Evolutionary conservation across 35 echinoderm and acorn worm species (phyloP), one percentile per base, ranked within the genome.

Genomic region (Nesometra sesokonis): DNA sequence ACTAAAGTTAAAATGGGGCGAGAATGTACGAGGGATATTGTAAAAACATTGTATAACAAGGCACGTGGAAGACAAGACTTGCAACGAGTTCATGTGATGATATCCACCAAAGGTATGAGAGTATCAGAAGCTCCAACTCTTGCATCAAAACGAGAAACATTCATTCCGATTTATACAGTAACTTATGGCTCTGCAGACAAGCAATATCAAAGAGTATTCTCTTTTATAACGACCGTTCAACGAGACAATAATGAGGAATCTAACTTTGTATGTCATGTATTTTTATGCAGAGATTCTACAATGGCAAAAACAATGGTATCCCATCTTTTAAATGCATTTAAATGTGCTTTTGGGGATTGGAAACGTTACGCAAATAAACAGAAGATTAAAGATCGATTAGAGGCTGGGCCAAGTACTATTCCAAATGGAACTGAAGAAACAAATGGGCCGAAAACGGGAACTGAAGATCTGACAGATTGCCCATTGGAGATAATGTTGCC

Each of bases 101-200:
- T 97, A 30, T 88, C 94, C 2, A 90, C 88, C 37, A 78, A 76
- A 37, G 94, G 94, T 3, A 82, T 97, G 36, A 47, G 88, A 78
- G 91, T 97, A 5, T 87, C 91, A 19, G 94, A 97, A 86, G 80
- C 80, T 0, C 81, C 88, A 13, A 86, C 82, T 36, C 80, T 84
- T 33, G 32, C 86, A 33, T 57, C 32, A 30, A 47, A 38, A 33
- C 78, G 81, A 37, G 91, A 98, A 36, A 93, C 89, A 5, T 98
- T 98, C 43, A 88, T 98, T 11, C 95, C 95, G 17, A 98, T 98
- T 32, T 93, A 98, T 52, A 86, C 87, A 13, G 86, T 98, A 43
- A 94, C 89, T 5, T 98, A 98, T 33, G 95, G 95, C 0, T 80
- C 92, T 17, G 95, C 90, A 0, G 95, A 98, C 52, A 91, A 89